Percentiles rank a stretch among this genome's conserved stretches.
These are phyloP conservation scores for Amblyraja radiata DNA, from an alignment of 2,797 vertebrate species.

Conservation along the genomic window DNA sequence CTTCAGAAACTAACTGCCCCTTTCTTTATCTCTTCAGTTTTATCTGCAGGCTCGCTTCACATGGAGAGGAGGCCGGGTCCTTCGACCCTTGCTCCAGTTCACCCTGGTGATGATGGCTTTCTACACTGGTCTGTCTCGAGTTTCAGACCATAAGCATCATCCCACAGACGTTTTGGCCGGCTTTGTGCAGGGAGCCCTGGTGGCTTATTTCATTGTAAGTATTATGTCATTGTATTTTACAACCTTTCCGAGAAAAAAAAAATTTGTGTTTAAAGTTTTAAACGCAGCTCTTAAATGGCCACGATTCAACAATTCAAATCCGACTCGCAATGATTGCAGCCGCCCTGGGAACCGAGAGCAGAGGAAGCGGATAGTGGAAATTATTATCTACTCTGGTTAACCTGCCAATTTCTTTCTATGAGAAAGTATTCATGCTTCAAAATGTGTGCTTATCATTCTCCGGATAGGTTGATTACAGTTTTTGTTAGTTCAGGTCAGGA, in stretches of 20 bases:
- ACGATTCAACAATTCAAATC: conserved; percentile 7
- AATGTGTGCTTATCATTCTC: not conserved
- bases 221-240: conserved; percentile 34
- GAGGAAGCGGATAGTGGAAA: conserved; percentile 11
- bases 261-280: not conserved
- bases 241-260: not conserved
- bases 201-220: conserved; percentile 97
- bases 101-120: conserved; percentile 98
- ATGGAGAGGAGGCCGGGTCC: conserved; percentile 92
- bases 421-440: not conserved
- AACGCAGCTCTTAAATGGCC: not conserved
- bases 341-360: conserved; percentile 17
- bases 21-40: conserved; percentile 61
- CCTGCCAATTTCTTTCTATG: conserved; percentile 28
- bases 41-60: conserved; percentile 97
- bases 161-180: conserved; percentile 89
- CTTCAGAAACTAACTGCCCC: not conserved
- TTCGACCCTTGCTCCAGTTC: conserved; percentile 93
- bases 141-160: conserved; percentile 97
- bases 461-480: conserved; percentile 3
- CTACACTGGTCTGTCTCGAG: conserved; percentile 90
- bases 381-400: not conserved
- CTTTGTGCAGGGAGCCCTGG: conserved; percentile 89
- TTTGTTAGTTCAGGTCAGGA: conserved; percentile 6
- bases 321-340: not conserved